phyloP scores from a whole-genome alignment of 1,140 invertebrate genomes.

The Stenopsyche tienmushanensis region DNA sequence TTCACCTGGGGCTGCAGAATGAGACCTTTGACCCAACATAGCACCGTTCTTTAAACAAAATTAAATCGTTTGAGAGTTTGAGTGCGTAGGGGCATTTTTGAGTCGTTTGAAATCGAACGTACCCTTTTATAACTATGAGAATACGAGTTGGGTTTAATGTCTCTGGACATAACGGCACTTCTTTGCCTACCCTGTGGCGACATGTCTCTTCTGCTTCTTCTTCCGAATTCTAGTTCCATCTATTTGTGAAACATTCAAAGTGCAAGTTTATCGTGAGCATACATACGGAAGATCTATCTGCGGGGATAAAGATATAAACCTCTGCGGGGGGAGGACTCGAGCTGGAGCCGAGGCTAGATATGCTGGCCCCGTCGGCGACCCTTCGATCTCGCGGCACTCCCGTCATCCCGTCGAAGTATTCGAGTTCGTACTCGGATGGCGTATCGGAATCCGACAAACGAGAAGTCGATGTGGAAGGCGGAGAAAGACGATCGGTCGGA shows the following conservation, averaged over 20 bases:
- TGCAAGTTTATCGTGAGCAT: no score
- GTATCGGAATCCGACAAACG: conserved; percentile 90
- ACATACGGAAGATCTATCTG: no score
- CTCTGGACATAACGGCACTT: conserved; percentile 61
- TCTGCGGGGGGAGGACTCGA: conserved; percentile 68
- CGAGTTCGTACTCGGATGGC: conserved; percentile 85
- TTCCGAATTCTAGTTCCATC: conserved; percentile 51
- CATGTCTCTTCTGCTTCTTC: conserved; percentile 70
- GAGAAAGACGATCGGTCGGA: conserved; percentile 87
- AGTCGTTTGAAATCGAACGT: no score
- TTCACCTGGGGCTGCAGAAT: conserved; percentile 52
- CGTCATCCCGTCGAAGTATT: conserved; percentile 65
- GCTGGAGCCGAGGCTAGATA: conserved; percentile 86
- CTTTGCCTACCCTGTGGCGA: conserved; percentile 73
- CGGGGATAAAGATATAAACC: conserved; percentile 42
- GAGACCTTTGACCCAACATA: conserved; percentile 51
- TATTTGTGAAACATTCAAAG: conserved; percentile 3
- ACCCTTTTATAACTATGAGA: conserved; percentile 50
- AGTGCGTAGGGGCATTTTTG: conserved; percentile 2
- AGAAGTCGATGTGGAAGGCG: conserved; percentile 82
- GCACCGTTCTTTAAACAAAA: conserved; percentile 55
- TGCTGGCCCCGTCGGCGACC: conserved; percentile 72
- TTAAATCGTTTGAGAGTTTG: not conserved
- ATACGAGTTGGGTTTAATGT: conserved; percentile 40
- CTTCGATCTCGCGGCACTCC: conserved; percentile 46